Base-by-base conservation (phyloP, 2,888 invertebrate genomes). In the Leptopilina drosophilae region DNA sequence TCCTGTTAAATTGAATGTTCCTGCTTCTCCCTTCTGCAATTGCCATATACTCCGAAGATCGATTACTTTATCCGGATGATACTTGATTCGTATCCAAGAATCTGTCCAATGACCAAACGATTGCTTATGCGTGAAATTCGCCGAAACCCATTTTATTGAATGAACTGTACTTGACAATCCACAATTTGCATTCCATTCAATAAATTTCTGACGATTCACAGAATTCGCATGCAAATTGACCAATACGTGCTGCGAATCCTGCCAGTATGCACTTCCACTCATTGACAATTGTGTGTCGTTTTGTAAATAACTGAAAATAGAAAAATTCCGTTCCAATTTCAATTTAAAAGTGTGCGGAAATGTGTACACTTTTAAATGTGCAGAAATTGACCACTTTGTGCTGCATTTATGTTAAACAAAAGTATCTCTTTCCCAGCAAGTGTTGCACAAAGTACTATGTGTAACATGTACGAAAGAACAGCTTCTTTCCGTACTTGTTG, bases 11-110 rank as follows among this genome's bases (percentile, higher is more conserved):
- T 96, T 96, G 73, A 90, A 87, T 0, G 85, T 87, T 80, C 94
- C 94, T 81, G 93, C 94, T 0, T 91, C 91, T 0, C 88, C 88
- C 78, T 93, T 93, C 56, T 94, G 92, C 1, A 96, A 85, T 14
- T 93, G 93, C 96, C 96, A 97, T 0, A 94, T 93, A 1, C 96
- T 96, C 86, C 94, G 94, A 8, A 96, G 92, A 90, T 95, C 94
- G 76, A 96, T 94, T 0, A 94, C 89, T 66, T 95, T 95, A 78
- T 95, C 94, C 65, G 95, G 95, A 84, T 95, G 93, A 88, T 95
- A 95, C 93, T 95, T 92, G 69, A 94, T 91, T 80, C 87, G 53
- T 11, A 91, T 12, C 20, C 82, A 87, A 5, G 94, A 93, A 76
- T 94, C 93, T 33, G 93, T 88, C 9, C 82, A 85, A 79, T 92